Conservation (phyloP, 2,797 vertebrate genomes). For the Geotrypetes seraphini region DNA sequence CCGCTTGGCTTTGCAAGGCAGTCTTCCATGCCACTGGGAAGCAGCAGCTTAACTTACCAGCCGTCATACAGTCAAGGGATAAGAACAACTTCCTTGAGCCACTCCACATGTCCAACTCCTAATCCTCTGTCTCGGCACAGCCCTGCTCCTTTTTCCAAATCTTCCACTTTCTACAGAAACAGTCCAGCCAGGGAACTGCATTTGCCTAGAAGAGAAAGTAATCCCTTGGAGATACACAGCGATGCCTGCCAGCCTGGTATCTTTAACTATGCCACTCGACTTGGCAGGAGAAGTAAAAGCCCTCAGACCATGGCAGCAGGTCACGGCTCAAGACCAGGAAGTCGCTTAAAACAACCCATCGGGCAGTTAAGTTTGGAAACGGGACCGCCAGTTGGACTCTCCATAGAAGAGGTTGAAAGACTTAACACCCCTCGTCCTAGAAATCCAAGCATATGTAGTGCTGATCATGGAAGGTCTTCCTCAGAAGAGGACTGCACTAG, state of each 20-base stretch:
- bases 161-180: constrained; percentile 81
- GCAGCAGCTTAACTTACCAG: constrained; percentile 88
- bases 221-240: constrained; percentile 71
- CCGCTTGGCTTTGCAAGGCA: constrained; percentile 88
- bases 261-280: constrained; percentile 81
- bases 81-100: constrained; percentile 76
- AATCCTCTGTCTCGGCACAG: constrained; percentile 86
- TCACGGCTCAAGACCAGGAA: constrained; percentile 75
- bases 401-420: constrained; percentile 92
- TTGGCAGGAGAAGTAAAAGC: constrained; percentile 91
- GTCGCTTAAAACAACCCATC: constrained; percentile 85
- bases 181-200: constrained; percentile 88
- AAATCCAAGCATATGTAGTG: constrained; percentile 95
- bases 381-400: constrained; percentile 84
- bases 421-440: constrained; percentile 91
- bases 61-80: constrained; percentile 76
- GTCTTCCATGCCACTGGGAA: constrained; percentile 84
- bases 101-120: constrained; percentile 79
- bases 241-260: constrained; percentile 79
- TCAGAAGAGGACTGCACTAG: constrained; percentile 89
- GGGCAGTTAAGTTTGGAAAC: constrained; percentile 84
- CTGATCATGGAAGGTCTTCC: constrained; percentile 89
- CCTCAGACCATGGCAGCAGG: constrained; percentile 79
- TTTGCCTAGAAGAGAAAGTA: constrained; percentile 78
- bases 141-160: constrained; percentile 85